A percentile compares a stretch with the other conserved stretches of the same genome.
phyloP scores from a whole-genome alignment of 2,888 invertebrate species.

The Eretmocerus hayati region DNA sequence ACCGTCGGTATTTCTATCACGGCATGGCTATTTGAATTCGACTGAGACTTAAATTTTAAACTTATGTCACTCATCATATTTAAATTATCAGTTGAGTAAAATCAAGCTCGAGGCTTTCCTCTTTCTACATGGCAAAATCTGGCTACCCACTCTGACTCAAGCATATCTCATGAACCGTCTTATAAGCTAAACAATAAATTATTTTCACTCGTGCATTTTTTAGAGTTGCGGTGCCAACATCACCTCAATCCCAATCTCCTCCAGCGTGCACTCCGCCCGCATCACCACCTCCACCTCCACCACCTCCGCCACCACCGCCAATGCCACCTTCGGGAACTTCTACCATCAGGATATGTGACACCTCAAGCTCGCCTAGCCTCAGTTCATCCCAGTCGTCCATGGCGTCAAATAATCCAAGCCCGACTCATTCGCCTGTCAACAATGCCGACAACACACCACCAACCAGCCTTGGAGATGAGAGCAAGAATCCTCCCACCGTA shows the following conservation, averaged over 20 bases:
- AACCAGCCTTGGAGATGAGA: constrained; percentile 12
- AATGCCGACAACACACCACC: constrained; percentile 11
- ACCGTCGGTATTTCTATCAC: no score
- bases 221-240: constrained; percentile 13
- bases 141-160: no score
- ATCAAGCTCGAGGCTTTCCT: no score
- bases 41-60: no score
- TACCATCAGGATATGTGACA: no score
- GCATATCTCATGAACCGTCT: no score
- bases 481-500: constrained; percentile 10
- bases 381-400: constrained; percentile 22
- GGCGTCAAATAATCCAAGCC: constrained; percentile 26
- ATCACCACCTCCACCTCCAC: constrained; percentile 31
- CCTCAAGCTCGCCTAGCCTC: constrained; percentile 27
- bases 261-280: constrained; percentile 33
- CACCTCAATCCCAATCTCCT: constrained; percentile 22
- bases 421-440: constrained; percentile 30
- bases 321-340: constrained; percentile 28
- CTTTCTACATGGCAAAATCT: no score
- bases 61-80: no score
- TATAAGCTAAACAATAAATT: no score
- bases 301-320: constrained; percentile 31
- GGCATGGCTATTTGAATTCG: no score
- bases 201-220: no score
- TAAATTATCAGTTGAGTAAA: no score